Evolutionary conservation across 2,113 vertebrate genomes (phyloP), one percentile per base, ranked within the genome.

Genomic region (Columbina picui): DNA sequence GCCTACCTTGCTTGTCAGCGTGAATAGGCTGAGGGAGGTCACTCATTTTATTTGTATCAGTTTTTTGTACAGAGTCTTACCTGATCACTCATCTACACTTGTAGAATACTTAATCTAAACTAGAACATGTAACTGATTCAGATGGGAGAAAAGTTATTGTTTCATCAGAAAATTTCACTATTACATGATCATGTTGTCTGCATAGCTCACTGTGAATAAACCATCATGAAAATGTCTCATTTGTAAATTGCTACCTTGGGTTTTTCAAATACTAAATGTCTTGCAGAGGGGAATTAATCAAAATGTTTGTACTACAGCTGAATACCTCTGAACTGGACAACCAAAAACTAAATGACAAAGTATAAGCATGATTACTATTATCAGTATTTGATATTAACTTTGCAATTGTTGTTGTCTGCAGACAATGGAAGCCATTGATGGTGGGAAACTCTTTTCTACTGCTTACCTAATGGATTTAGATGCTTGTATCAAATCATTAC

Each of bases 401-500:
- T 52, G 30, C 22, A 47, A 68, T 38, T 89, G 5, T 29, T 97
- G 36, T 94, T 95, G 77, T 97, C 87, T 81, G 21, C 89, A 99
- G 99, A 99, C 99, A 73, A 96, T 99, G 80, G 99, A 99, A 93
- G 78, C 98, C 34, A 96, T 98, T 85, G 97, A 99, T 92, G 98
- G 97, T 43, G 99, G 99, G 55, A 99, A 99, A 95, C 91, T 99
- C 39, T 99, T 99, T 92, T 91, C 98, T 36, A 93, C 89, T 20
- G 96, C 99, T 3, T 99, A 98, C 87, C 93, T 98, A 91, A 97
- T 98, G 89, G 99, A 99, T 90, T 92, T 99, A 86, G 97, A 97
- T 87, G 98, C 98, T 56, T 98, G 98, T 77, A 87, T 99, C 88
- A 99, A 98, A 95, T 97, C 98, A 9, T 79, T 99, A n/a, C 98